These are phyloP conservation scores for Accipiter virgatus DNA, from an alignment of 2,113 vertebrate genomes.

Conservation along the genomic window DNA sequence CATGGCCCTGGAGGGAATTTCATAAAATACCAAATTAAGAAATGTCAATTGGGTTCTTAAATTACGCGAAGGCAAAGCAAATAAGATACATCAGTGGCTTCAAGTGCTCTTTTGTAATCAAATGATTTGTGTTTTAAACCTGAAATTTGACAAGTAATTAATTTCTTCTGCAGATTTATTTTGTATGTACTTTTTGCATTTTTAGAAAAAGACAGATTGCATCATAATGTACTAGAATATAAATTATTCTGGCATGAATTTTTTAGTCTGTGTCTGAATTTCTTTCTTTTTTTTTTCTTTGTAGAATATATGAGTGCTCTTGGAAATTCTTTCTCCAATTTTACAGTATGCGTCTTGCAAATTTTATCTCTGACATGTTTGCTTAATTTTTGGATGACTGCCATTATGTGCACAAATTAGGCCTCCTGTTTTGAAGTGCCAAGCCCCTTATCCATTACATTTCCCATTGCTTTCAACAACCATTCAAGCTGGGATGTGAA, in stretches of 20 bases:
- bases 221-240: not conserved
- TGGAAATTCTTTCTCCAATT: not conserved
- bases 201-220: not conserved
- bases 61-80: slow-evolving; percentile 29
- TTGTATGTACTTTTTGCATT: not conserved
- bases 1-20: slow-evolving; percentile 7
- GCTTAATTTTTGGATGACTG: slow-evolving; percentile 17
- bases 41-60: slow-evolving; percentile 37
- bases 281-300: not conserved
- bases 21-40: slow-evolving; percentile 49
- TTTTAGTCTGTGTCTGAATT: not conserved
- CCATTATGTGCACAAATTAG: not conserved
- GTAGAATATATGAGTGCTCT: not conserved
- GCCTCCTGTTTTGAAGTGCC: not conserved
- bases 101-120: slow-evolving; percentile 23
- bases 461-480: slow-evolving; percentile 15
- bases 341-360: not conserved
- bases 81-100: slow-evolving; percentile 5
- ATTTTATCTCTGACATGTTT: slow-evolving; percentile 32
- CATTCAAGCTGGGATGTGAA: not conserved
- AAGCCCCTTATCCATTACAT: slow-evolving; percentile 9
- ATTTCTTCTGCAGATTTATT: not conserved
- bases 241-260: not conserved
- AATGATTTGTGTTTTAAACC: slow-evolving; percentile 32
- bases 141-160: slow-evolving; percentile 30